phyloP scores from a whole-genome alignment of 2,113 vertebrate species.

The Cyprinodon brontotheroides region DNA sequence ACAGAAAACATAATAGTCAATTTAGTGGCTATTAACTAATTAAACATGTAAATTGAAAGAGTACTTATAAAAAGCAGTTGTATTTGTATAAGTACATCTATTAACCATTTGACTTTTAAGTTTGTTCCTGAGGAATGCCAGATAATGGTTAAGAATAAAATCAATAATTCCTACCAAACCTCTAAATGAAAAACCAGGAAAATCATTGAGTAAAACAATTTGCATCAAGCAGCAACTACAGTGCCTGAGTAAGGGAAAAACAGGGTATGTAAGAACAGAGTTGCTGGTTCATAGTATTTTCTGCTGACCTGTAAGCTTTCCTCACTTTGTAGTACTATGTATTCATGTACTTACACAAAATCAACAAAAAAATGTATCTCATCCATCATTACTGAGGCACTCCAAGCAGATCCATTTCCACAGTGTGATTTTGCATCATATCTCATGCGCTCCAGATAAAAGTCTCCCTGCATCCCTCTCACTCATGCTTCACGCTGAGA shows the following conservation, averaged over 20 bases:
- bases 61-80: too few species aligned
- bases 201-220: not conserved
- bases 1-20: too few species aligned
- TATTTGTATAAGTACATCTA: too few species aligned
- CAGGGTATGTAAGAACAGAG: not conserved
- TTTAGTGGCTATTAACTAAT: too few species aligned
- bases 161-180: not conserved
- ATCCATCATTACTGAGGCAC: constrained; percentile 1
- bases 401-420: not conserved
- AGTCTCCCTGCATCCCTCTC: not conserved
- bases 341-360: not conserved
- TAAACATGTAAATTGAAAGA: too few species aligned
- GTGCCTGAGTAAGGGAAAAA: not conserved
- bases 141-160: not conserved
- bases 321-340: not conserved
- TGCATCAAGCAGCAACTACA: not conserved
- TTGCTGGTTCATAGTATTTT: not conserved
- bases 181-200: not conserved
- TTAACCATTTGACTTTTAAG: not conserved
- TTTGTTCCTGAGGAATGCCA: not conserved
- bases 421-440: not conserved
- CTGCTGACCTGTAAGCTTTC: not conserved
- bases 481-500: not conserved
- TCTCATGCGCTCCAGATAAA: not conserved
- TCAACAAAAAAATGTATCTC: not conserved